Conservation (phyloP, 2,888 invertebrate species). For the Macrophya annulata region DNA sequence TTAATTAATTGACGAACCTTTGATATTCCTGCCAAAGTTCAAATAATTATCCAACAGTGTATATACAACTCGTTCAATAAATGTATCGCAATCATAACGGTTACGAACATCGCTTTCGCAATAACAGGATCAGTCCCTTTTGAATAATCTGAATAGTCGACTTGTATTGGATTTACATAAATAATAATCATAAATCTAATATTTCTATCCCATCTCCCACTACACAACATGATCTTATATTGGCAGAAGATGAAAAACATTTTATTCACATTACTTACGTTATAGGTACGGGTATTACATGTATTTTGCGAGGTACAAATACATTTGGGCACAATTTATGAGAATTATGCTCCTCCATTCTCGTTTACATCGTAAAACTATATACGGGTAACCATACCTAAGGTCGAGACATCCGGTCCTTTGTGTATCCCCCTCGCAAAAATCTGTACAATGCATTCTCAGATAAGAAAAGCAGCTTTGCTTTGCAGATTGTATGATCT, state of each 20-base stretch:
- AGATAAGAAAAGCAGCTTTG: conserved; percentile 7
- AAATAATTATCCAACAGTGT: neutral
- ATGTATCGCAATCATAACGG: neutral
- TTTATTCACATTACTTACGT: neutral
- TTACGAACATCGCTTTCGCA: neutral
- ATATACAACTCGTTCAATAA: too few species aligned
- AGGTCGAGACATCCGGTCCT: neutral
- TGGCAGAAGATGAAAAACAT: too few species aligned
- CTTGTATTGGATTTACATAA: too few species aligned
- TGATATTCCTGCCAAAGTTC: neutral
- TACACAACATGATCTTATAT: too few species aligned
- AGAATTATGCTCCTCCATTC: neutral
- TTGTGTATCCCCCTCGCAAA: neutral
- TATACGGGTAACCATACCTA: neutral
- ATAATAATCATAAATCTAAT: too few species aligned
- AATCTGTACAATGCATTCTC: conserved; percentile 13
- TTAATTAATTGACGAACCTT: neutral
- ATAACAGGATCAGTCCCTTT: neutral
- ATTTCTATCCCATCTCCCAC: too few species aligned
- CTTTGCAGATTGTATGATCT: neutral
- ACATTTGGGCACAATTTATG: neutral
- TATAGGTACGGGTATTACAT: neutral
- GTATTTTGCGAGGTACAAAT: neutral
- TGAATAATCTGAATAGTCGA: too few species aligned
- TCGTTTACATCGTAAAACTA: neutral